phyloP scores from a whole-genome alignment of 2,888 invertebrate genomes.

The Hydraecia micacea region DNA sequence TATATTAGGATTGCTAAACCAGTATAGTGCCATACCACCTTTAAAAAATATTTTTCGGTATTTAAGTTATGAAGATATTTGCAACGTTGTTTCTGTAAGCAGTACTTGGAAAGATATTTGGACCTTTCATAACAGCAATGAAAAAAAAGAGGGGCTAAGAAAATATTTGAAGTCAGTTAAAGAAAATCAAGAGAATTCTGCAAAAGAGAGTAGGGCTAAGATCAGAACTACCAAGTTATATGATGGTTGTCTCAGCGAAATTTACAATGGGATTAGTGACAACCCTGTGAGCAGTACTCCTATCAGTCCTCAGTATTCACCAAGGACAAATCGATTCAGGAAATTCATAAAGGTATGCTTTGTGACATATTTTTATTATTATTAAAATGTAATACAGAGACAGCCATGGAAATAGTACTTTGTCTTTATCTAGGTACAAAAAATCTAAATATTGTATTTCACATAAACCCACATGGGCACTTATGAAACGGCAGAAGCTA shows the following conservation, averaged over 20 bases:
- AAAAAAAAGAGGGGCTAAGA: conserved; percentile 76
- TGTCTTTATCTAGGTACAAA: not conserved
- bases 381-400: not conserved
- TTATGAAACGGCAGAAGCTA: no score
- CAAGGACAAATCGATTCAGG: conserved; percentile 83
- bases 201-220: conserved; percentile 65
- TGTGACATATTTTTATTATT: not conserved
- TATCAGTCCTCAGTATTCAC: conserved; percentile 81
- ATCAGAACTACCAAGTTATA: conserved; percentile 64
- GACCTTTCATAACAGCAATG: conserved; percentile 76
- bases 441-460: not conserved
- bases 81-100: conserved; percentile 83
- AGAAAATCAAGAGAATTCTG: conserved; percentile 82
- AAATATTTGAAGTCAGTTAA: conserved; percentile 77
- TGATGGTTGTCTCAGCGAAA: conserved; percentile 78
- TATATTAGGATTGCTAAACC: conserved; percentile 81
- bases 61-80: conserved; percentile 83
- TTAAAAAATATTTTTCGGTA: conserved; percentile 82
- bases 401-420: not conserved
- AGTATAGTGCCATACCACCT: conserved; percentile 77
- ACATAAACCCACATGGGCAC: no score
- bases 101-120: conserved; percentile 81
- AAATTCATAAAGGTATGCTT: conserved; percentile 82
- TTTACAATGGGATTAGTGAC: conserved; percentile 78
- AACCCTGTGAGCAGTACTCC: conserved; percentile 64